Percentiles rank a stretch among this genome's conserved stretches.
phyloP scores from a whole-genome alignment of 1,140 invertebrate species.

The Neodiprion fabricii region DNA sequence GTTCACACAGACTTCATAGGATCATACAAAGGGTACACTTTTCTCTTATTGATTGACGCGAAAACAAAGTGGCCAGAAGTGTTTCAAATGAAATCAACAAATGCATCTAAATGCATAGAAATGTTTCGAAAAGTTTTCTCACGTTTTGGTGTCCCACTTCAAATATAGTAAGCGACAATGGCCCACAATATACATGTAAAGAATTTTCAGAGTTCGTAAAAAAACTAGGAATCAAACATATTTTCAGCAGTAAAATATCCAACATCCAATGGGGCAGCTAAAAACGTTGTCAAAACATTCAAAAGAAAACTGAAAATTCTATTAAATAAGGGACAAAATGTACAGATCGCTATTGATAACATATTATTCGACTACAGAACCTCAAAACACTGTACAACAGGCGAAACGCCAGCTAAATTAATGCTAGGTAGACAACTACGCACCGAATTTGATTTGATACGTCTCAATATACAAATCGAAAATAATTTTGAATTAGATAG shows the following conservation, averaged over 20 bases:
- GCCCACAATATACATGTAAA: slow-evolving; percentile 4
- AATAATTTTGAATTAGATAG: no score
- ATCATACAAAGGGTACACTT: slow-evolving; percentile 19
- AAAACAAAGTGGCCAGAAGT: slow-evolving; percentile 25
- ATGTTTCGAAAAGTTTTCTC: not conserved
- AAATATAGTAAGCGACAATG: slow-evolving; percentile 26
- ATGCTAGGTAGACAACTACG: slow-evolving; percentile 27
- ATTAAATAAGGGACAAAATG: slow-evolving; percentile 2
- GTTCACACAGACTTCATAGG: slow-evolving; percentile 41
- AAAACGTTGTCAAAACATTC: slow-evolving; percentile 29
- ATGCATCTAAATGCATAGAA: not conserved
- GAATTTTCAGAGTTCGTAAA: not conserved
- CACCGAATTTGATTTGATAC: slow-evolving; percentile 14
- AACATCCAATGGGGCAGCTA: slow-evolving; percentile 25
- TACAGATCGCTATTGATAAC: slow-evolving; percentile 14
- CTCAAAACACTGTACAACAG: slow-evolving; percentile 23
- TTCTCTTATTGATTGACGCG: slow-evolving; percentile 15
- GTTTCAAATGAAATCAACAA: not conserved
- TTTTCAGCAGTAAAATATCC: not conserved
- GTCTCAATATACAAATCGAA: no score
- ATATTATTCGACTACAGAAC: slow-evolving; percentile 20
- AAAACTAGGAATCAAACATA: not conserved
- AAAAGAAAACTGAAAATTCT: slow-evolving; percentile 27
- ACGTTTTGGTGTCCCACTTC: slow-evolving; percentile 20
- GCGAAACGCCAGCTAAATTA: slow-evolving; percentile 23